Evolutionary conservation across 2,888 invertebrate genomes (phyloP).

Genomic region (Caenorhabditis parvicauda): DNA sequence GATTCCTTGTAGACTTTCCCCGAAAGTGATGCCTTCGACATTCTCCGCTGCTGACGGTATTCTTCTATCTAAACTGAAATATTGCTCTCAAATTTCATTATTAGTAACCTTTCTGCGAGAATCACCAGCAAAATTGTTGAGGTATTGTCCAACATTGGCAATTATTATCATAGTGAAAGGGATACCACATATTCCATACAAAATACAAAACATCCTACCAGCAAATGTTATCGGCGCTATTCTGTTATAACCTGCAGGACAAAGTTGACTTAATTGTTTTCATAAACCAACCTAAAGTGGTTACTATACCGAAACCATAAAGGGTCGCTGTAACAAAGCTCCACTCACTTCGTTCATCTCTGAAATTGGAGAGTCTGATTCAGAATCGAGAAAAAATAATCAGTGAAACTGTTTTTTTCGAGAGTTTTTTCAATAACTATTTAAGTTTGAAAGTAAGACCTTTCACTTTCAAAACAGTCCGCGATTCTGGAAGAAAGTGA

Average conservation of each 20-base stretch:
- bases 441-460: slow-evolving; percentile 7
- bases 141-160: slow-evolving; percentile 60
- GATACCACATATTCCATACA: slow-evolving; percentile 59
- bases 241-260: slow-evolving; percentile 58
- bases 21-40: slow-evolving; percentile 46
- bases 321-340: slow-evolving; percentile 58
- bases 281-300: slow-evolving; percentile 44
- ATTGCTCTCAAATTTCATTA: background rate
- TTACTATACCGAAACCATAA: slow-evolving; percentile 61
- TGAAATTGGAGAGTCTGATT: slow-evolving; percentile 2
- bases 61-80: slow-evolving; percentile 45
- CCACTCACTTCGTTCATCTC: slow-evolving; percentile 51
- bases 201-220: slow-evolving; percentile 58
- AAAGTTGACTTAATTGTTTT: background rate
- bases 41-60: slow-evolving; percentile 44
- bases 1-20: slow-evolving; percentile 46
- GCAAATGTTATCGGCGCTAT: slow-evolving; percentile 59
- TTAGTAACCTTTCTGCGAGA: slow-evolving; percentile 46
- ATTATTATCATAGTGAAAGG: slow-evolving; percentile 62
- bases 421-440: background rate
- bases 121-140: slow-evolving; percentile 57
- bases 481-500: slow-evolving; percentile 7
- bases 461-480: slow-evolving; percentile 34
- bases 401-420: background rate
- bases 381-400: background rate